Percentiles rank a stretch among this genome's conserved stretches.
phyloP scores from a whole-genome alignment of 1,140 invertebrate species.

The Pogonomyrmex californicus region DNA sequence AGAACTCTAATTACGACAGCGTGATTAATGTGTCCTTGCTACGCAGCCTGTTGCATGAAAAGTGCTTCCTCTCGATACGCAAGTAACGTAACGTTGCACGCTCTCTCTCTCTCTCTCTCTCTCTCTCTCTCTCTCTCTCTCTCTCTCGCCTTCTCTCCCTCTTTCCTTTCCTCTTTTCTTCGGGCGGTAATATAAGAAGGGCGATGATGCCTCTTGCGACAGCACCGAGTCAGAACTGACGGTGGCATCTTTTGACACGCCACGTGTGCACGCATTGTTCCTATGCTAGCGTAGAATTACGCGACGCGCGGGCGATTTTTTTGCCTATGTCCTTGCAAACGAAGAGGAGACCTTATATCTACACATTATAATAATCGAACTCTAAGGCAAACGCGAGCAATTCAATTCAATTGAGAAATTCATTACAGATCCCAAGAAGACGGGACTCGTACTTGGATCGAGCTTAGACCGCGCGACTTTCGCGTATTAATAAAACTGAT shows the following conservation, averaged over 20 bases:
- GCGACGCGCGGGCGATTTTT: constrained; percentile 35
- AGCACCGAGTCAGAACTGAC: constrained; percentile 26
- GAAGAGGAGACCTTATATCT: neutral
- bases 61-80: neutral
- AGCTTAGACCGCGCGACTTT: too few species aligned
- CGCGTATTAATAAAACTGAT: neutral
- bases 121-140: neutral
- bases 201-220: constrained; percentile 39
- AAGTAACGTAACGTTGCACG: constrained; percentile 19
- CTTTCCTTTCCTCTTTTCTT: too few species aligned
- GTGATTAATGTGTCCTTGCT: neutral
- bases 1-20: neutral
- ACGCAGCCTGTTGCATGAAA: neutral
- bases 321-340: constrained; percentile 7
- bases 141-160: too few species aligned
- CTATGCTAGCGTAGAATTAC: constrained; percentile 51
- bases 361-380: neutral
- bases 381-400: neutral
- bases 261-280: constrained; percentile 51
- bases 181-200: constrained; percentile 50
- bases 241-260: constrained; percentile 54
- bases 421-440: neutral
- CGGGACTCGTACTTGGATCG: too few species aligned
- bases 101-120: neutral
- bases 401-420: neutral